These are phyloP conservation scores for Xiphias gladius DNA, from an alignment of 2,113 vertebrate genomes.

Conservation along the genomic window DNA sequence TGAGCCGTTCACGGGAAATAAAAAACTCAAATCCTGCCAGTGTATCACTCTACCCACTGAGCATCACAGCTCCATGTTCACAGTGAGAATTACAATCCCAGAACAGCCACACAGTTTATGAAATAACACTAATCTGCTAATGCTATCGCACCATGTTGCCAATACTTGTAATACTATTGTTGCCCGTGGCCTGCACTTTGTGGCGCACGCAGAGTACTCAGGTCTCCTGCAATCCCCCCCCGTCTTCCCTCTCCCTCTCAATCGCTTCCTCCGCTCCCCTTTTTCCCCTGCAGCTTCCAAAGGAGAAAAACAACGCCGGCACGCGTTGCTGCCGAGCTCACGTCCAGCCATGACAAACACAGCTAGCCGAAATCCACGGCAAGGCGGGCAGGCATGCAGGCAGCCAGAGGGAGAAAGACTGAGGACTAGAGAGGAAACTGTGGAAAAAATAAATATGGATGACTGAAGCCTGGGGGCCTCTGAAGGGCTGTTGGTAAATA, in stretches of 20 bases:
- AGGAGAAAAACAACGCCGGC: slow-evolving; percentile 57
- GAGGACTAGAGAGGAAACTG: slow-evolving; percentile 13
- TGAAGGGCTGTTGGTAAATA: slow-evolving; percentile 23
- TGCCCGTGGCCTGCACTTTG: slow-evolving; percentile 30
- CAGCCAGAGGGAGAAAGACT: not conserved
- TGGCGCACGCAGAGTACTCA: slow-evolving; percentile 21
- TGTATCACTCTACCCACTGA: slow-evolving; percentile 3
- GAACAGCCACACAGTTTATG: slow-evolving; percentile 10
- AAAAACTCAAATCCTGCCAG: slow-evolving; percentile 4
- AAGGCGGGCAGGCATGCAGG: not conserved
- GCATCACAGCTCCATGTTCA: slow-evolving; percentile 4
- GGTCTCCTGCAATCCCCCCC: slow-evolving; percentile 40
- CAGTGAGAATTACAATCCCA: slow-evolving; percentile 20
- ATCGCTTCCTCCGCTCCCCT: not conserved
- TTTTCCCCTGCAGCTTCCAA: slow-evolving; percentile 39
- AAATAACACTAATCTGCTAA: slow-evolving; percentile 49
- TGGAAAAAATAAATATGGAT: slow-evolving; percentile 23
- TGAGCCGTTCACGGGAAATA: not conserved
- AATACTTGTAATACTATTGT: slow-evolving; percentile 51
- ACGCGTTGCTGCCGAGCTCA: slow-evolving; percentile 59
- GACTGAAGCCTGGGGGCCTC: slow-evolving; percentile 19
- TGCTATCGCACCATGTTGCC: slow-evolving; percentile 29
- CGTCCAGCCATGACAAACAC: slow-evolving; percentile 66
- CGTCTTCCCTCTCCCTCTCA: slow-evolving; percentile 32
- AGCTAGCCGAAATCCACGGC: slow-evolving; percentile 36